A percentile compares a stretch with the other conserved stretches of the same genome.
Conservation (phyloP, 2,797 vertebrate species). For the Cyclura pinguis region DNA sequence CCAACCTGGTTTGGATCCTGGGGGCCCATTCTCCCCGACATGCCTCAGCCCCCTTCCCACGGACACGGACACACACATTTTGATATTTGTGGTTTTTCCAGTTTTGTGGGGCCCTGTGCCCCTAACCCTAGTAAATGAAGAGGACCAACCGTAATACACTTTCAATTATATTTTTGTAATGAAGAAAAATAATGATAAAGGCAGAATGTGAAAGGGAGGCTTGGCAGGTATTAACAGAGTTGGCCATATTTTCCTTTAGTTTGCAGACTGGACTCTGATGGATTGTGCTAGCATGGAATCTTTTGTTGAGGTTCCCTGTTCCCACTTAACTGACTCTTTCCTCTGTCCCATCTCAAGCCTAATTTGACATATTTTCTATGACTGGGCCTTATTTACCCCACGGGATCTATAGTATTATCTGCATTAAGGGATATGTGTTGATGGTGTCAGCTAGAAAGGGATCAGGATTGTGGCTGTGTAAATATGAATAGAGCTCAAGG, state of each 20-base stretch:
- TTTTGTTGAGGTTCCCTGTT: not conserved
- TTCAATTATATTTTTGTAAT: not conserved
- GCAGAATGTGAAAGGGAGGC: too few species aligned
- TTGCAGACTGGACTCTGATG: not conserved
- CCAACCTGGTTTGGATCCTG: too few species aligned
- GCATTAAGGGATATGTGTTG: not conserved
- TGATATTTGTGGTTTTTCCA: too few species aligned
- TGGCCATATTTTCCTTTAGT: not conserved
- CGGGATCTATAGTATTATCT: not conserved
- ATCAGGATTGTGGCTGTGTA: not conserved
- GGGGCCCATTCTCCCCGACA: too few species aligned
- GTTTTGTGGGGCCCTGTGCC: too few species aligned
- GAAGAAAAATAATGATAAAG: not conserved
- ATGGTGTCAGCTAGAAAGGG: not conserved
- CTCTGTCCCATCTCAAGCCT: too few species aligned
- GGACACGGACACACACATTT: too few species aligned
- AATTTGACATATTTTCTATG: too few species aligned
- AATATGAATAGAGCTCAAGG: not conserved
- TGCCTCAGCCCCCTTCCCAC: too few species aligned
- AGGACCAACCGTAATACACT: not conserved
- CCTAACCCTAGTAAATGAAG: too few species aligned
- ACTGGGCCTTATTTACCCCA: too few species aligned
- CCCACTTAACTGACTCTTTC: not conserved
- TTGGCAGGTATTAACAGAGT: not conserved
- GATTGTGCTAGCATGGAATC: not conserved